A percentile compares a stretch with the other conserved stretches of the same genome.
Evolutionary conservation across 2,797 vertebrate genomes (phyloP).

Genomic region (Notolepis coatsorum): DNA sequence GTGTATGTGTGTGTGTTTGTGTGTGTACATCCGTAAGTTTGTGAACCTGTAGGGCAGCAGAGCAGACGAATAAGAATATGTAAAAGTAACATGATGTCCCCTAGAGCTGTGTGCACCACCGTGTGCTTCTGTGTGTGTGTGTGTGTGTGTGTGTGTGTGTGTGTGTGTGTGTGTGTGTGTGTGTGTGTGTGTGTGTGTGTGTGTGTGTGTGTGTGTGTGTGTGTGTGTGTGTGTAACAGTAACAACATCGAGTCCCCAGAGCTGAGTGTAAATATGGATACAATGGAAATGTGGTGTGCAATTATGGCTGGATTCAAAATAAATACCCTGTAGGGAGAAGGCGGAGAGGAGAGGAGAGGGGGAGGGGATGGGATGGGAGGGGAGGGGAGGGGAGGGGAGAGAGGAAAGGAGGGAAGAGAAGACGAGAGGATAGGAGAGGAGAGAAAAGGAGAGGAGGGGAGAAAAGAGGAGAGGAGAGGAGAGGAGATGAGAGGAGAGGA

Average conservation of each 20-base stretch:
- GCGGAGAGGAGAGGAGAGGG: constrained; percentile 13
- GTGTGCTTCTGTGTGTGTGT: background rate
- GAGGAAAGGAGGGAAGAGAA: background rate
- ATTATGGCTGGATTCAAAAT: constrained; percentile 74
- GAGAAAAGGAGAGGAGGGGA: background rate
- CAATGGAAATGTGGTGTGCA: constrained; percentile 76
- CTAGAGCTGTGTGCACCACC: constrained; percentile 19
- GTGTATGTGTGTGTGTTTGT: background rate
- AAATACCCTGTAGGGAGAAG: constrained; percentile 49
- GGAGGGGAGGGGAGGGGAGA: background rate
- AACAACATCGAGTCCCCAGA: constrained; percentile 59
- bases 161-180: constrained; percentile 17
- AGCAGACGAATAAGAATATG: background rate
- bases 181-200: constrained; percentile 1
- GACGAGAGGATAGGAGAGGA: background rate
- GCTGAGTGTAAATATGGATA: constrained; percentile 78
- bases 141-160: constrained; percentile 20
- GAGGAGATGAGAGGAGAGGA: background rate
- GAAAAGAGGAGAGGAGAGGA: background rate
- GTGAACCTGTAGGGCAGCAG: background rate
- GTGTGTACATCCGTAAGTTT: constrained; percentile 12
- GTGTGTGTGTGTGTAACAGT: constrained; percentile 55
- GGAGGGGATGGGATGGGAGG: constrained; percentile 13
- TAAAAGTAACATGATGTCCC: background rate
- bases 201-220: background rate